phyloP scores from a whole-genome alignment of 2,888 invertebrate genomes.

The Chorisops tibialis region DNA sequence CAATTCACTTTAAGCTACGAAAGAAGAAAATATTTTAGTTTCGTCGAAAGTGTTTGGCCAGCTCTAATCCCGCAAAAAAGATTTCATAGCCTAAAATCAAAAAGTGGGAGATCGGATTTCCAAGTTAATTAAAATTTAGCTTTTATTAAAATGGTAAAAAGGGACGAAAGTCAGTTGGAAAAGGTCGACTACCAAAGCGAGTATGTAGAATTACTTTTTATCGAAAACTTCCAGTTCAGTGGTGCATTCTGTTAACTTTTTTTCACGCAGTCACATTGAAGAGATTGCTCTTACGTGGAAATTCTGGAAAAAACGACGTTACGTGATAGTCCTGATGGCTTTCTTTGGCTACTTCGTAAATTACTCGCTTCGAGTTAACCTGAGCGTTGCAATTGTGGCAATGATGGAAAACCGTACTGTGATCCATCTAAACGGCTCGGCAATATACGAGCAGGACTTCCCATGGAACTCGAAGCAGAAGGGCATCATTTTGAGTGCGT shows the following conservation, averaged over 20 bases:
- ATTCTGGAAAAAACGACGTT: constrained; percentile 65
- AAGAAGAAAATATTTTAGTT: no score
- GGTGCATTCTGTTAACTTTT: constrained; percentile 49
- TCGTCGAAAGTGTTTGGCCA: no score
- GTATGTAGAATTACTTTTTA: no score
- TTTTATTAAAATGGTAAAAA: no score
- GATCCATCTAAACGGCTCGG: constrained; percentile 58
- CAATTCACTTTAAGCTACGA: constrained; percentile 13
- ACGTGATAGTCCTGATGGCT: constrained; percentile 65
- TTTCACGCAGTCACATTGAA: background rate
- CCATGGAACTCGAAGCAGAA: constrained; percentile 70
- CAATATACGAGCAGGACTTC: constrained; percentile 61
- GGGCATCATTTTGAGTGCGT: constrained; percentile 71
- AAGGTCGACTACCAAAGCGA: no score
- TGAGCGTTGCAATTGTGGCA: constrained; percentile 83
- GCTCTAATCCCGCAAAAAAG: no score
- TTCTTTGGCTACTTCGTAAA: constrained; percentile 76
- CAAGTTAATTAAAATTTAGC: no score
- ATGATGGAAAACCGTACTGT: constrained; percentile 69
- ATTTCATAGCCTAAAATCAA: no score
- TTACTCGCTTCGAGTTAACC: constrained; percentile 72
- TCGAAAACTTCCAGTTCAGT: no score
- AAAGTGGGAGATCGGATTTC: no score
- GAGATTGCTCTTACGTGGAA: constrained; percentile 52
- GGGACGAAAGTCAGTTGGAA: no score